These are phyloP conservation scores for Tonatia bakeri DNA, from an alignment of 2,113 vertebrate genomes.

Conservation along the genomic window DNA sequence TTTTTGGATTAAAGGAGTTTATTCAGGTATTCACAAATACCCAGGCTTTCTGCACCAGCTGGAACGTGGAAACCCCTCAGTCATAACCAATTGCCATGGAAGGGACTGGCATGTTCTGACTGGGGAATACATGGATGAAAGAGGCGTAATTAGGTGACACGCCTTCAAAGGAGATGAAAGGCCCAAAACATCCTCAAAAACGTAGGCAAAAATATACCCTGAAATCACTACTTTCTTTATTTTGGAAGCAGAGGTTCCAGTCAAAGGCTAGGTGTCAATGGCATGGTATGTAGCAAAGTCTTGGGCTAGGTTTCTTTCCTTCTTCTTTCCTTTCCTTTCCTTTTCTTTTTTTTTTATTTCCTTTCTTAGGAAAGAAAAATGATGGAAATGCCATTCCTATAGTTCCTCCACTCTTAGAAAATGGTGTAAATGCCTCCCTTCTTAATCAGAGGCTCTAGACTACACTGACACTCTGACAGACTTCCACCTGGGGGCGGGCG, in stretches of 20 bases:
- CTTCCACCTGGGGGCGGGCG: fast-evolving
- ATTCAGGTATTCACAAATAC: slow-evolving; percentile 84
- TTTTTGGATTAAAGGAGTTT: slow-evolving; percentile 85
- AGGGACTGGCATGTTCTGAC: slow-evolving; percentile 72
- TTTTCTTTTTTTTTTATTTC: not conserved
- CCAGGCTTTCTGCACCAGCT: slow-evolving; percentile 78
- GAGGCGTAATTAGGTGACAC: slow-evolving; percentile 78
- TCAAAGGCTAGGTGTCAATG: slow-evolving; percentile 56
- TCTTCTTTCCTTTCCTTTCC: not conserved
- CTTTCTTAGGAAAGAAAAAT: not conserved
- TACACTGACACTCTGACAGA: not conserved
- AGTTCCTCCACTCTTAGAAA: not conserved
- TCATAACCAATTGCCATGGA: slow-evolving; percentile 79
- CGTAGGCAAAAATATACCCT: slow-evolving; percentile 45
- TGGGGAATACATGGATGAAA: slow-evolving; percentile 80
- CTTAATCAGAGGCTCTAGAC: not conserved
- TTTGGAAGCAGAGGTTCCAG: slow-evolving; percentile 25
- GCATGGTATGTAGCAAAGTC: not conserved
- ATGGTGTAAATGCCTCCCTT: not conserved
- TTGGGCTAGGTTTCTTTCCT: not conserved
- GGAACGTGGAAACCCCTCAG: slow-evolving; percentile 80
- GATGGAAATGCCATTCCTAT: not conserved
- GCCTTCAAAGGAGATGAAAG: slow-evolving; percentile 78
- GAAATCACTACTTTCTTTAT: slow-evolving; percentile 76
- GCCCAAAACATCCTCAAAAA: slow-evolving; percentile 73